Evolutionary conservation across 2,888 invertebrate species (phyloP).

Genomic region (Drosophila longiperda): DNA sequence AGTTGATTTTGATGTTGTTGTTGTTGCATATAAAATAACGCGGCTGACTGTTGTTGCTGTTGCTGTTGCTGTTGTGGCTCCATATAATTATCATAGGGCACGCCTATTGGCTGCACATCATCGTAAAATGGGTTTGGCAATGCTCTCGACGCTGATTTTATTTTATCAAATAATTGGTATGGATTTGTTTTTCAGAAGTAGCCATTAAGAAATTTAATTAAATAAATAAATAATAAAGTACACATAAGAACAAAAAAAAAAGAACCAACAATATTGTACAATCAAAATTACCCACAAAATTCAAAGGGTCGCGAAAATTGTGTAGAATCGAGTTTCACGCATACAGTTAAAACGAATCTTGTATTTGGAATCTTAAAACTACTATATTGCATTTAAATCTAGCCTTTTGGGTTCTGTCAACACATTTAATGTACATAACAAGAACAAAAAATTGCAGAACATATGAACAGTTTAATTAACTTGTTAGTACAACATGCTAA

Average conservation of each 20-base stretch:
- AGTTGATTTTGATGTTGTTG: constrained; percentile 56
- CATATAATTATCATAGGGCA: constrained; percentile 50
- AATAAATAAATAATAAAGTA: constrained; percentile 36
- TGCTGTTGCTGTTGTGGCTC: constrained; percentile 43
- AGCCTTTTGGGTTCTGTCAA: constrained; percentile 18
- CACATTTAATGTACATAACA: constrained; percentile 10
- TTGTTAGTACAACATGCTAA: constrained; percentile 54
- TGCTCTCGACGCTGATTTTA: constrained; percentile 55
- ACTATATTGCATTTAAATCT: constrained; percentile 11
- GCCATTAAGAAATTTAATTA: constrained; percentile 49
- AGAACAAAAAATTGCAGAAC: neutral
- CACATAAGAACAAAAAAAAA: constrained; percentile 3
- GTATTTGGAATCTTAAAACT: constrained; percentile 16
- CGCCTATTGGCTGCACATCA: constrained; percentile 64
- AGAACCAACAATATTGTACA: constrained; percentile 13
- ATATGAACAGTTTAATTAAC: constrained; percentile 9
- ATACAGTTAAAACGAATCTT: constrained; percentile 34
- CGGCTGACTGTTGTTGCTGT: constrained; percentile 41
- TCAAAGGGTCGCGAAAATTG: constrained; percentile 11
- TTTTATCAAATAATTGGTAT: constrained; percentile 36
- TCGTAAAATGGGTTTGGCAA: constrained; percentile 85
- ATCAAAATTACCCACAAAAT: constrained; percentile 27
- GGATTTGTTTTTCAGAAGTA: constrained; percentile 14
- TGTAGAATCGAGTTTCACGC: constrained; percentile 46
- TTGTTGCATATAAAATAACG: constrained; percentile 59